Base-by-base conservation (phyloP, 2,113 vertebrate species). In the Corvus moneduloides region DNA sequence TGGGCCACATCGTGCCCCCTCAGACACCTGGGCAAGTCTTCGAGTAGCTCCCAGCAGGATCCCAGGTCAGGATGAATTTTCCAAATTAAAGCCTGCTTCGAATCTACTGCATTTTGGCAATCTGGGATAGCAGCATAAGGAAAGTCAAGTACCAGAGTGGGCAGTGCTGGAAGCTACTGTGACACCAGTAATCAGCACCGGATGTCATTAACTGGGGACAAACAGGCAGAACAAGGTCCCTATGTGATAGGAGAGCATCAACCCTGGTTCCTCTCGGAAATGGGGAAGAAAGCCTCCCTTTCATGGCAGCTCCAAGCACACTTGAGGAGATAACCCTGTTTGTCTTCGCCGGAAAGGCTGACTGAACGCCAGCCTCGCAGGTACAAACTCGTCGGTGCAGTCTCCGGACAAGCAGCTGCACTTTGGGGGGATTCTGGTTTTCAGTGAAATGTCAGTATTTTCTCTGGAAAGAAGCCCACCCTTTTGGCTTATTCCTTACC, bases 221-320 rank as follows among this genome's bases (percentile, higher is more conserved):
- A 88, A 61, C 28, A 73, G 83, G 51, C 11, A 86, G 86, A 80
- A 74, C 76, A 56, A 84, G 59, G 88, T 84, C 46, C 55, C 11
- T 18, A 1, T 11, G 68, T 33, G 93, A 84, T 1, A 75, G 73
- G 27, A 78, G n/a, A 89, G 48, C 73, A 78, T 54, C 69, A 54
- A 1, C 7, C 13, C 33, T 49, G 56, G 44, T 21, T 84, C 61
- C 62, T 49, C 39, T 81, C 1, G 24, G 84, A 41, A 19, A 7
- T 5, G 37, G 35, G 79, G 49, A 90, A 68, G 86, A 91, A 89
- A 94, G 74, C 16, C 41, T 72, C 37, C 69, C 77, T 87, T 91
- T 91, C 84, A 71, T 6, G 27, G 68, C 80, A 28, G 72, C 72
- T 79, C 59, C 76, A n/a, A 67, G 89, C 55, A 37, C 89, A 6